These are phyloP conservation scores for Enhydra lutris DNA, from an alignment of 2,113 vertebrate species.

Conservation along the genomic window DNA sequence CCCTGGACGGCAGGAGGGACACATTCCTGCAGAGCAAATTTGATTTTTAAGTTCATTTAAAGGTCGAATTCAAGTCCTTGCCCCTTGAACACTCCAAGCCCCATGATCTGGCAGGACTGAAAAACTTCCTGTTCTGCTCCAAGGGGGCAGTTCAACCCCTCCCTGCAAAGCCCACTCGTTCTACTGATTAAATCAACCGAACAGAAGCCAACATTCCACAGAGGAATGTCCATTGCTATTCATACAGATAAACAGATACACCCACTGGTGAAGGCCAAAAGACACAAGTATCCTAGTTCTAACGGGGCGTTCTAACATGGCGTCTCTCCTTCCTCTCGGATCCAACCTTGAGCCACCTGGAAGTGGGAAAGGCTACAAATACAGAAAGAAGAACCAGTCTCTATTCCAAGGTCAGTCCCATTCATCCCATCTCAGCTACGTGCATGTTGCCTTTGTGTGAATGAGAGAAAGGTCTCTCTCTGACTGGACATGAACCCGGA, in stretches of 20 bases:
- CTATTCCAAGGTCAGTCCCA: not conserved
- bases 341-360: not conserved
- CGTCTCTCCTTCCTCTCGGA: not conserved
- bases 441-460: not conserved
- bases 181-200: slow-evolving; percentile 66
- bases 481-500: not conserved
- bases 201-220: slow-evolving; percentile 70
- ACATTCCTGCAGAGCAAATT: not conserved
- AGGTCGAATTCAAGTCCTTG: slow-evolving; percentile 47
- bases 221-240: slow-evolving; percentile 67
- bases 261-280: slow-evolving; percentile 49
- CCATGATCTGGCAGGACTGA: slow-evolving; percentile 46
- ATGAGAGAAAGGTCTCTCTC: not conserved
- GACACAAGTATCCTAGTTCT: not conserved
- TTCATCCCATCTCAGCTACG: not conserved
- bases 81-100: slow-evolving; percentile 32
- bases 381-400: not conserved
- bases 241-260: slow-evolving; percentile 65
- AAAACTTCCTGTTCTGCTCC: slow-evolving; percentile 59
- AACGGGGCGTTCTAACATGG: not conserved
- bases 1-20: not conserved
- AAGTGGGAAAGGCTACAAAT: not conserved
- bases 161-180: slow-evolving; percentile 55
- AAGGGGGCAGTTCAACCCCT: slow-evolving; percentile 42
- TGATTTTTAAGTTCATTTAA: slow-evolving; percentile 33